These are phyloP conservation scores for Columba guinea DNA, from an alignment of 2,797 vertebrate genomes.

Conservation along the genomic window DNA sequence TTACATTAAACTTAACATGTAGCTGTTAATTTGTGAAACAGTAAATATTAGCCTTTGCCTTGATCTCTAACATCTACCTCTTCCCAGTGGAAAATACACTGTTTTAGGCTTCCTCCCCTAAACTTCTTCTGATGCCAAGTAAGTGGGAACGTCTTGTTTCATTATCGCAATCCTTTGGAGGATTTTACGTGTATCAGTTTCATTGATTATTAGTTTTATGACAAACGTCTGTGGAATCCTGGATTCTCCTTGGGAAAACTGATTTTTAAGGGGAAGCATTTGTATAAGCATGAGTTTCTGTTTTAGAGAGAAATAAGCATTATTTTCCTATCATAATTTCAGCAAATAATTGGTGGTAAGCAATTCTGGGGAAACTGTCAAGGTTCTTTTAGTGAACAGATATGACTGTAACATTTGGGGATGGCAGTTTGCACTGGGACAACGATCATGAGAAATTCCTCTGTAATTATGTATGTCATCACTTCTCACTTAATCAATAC, in stretches of 20 bases:
- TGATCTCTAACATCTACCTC: conserved; percentile 13
- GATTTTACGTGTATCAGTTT: background rate
- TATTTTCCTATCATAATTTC: background rate
- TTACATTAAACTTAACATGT: background rate
- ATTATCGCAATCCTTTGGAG: background rate
- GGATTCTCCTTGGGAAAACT: background rate
- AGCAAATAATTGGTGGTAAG: background rate
- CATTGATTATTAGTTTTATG: conserved; percentile 36
- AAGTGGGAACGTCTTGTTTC: background rate
- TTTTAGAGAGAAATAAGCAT: background rate
- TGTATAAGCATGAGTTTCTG: background rate
- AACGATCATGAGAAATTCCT: background rate
- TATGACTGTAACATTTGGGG: background rate
- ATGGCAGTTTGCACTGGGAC: background rate
- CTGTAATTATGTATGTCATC: background rate
- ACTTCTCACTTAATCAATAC: conserved; percentile 24
- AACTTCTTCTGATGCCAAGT: conserved; percentile 7
- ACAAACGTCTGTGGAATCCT: background rate
- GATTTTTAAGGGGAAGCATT: background rate
- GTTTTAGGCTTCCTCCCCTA: background rate
- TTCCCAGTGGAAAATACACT: background rate
- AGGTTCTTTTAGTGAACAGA: background rate
- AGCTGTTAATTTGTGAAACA: conserved; percentile 48
- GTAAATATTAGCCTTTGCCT: conserved; percentile 40
- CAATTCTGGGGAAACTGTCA: background rate